These are phyloP conservation scores for Thryonomys swinderianus DNA, from an alignment of 2,113 vertebrate species.

Conservation along the genomic window DNA sequence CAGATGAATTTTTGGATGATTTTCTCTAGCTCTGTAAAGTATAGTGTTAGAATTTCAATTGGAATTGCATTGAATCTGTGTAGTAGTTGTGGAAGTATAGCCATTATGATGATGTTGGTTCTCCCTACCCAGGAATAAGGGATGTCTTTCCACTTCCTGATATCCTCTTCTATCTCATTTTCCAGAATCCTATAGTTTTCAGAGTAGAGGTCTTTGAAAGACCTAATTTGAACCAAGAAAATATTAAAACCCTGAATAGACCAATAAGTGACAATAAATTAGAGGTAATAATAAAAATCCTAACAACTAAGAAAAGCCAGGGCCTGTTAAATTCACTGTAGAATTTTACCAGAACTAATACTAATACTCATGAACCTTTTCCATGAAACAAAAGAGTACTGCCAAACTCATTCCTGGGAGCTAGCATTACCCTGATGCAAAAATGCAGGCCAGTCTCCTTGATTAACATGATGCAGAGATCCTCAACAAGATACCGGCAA, in stretches of 20 bases:
- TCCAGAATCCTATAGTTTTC: too few species aligned
- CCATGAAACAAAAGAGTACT: neutral
- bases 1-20: too few species aligned
- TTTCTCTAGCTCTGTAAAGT: too few species aligned
- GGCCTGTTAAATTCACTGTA: neutral
- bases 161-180: too few species aligned
- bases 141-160: too few species aligned
- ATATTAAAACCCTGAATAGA: neutral
- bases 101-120: too few species aligned
- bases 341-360: neutral
- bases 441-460: neutral
- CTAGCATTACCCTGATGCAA: neutral
- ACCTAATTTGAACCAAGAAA: neutral
- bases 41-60: too few species aligned
- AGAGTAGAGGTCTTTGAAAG: too few species aligned
- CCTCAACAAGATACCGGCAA: neutral
- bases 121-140: too few species aligned
- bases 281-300: neutral
- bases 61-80: too few species aligned
- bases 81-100: too few species aligned
- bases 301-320: neutral
- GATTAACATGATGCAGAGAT: neutral
- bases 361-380: neutral
- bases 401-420: neutral
- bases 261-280: too few species aligned